Conservation (phyloP, 2,113 vertebrate species). For the Nanger granti region DNA sequence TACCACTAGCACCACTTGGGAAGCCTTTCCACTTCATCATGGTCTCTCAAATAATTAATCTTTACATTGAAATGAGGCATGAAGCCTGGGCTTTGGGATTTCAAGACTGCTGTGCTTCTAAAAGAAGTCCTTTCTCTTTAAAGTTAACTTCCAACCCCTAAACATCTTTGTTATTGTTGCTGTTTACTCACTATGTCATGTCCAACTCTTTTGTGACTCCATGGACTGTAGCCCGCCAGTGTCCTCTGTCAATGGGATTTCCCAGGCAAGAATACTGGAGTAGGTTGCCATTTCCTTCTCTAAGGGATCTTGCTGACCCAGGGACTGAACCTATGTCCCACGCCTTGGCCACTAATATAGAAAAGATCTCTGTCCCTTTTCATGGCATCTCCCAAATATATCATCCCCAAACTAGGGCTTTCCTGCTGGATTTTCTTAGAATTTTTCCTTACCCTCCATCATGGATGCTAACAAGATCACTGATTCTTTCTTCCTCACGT, state of each 20-base stretch:
- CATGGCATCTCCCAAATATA: background rate
- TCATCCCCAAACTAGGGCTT: background rate
- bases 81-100: background rate
- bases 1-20: background rate
- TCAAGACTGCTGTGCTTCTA: background rate
- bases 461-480: background rate
- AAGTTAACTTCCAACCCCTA: background rate
- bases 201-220: background rate
- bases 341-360: background rate
- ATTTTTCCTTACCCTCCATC: background rate
- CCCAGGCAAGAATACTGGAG: background rate
- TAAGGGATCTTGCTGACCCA: background rate
- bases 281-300: background rate
- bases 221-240: background rate
- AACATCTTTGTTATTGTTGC: background rate
- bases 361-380: background rate
- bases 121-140: background rate
- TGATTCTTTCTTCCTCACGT: background rate
- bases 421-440: background rate
- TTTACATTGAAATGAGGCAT: background rate
- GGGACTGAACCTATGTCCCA: background rate
- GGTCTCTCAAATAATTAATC: background rate
- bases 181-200: background rate
- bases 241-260: background rate
- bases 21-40: background rate